phyloP scores from a whole-genome alignment of 2,888 invertebrate species.

The Hirtodrosophila duncani region DNA sequence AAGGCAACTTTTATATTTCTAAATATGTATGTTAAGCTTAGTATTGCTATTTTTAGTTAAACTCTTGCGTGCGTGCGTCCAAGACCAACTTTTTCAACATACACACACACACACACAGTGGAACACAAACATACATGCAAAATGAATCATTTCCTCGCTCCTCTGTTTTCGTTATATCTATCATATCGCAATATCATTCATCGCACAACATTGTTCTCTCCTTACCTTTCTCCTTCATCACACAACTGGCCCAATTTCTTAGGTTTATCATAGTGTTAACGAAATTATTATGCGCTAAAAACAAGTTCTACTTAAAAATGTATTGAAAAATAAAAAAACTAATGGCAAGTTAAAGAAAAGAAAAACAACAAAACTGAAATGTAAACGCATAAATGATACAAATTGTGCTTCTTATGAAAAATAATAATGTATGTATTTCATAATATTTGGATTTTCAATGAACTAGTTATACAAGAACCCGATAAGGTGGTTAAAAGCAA shows the following conservation, averaged over 20 bases:
- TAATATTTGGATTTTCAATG: slow-evolving; percentile 62
- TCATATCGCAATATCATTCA: neutral
- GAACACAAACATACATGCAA: slow-evolving; percentile 19
- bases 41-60: slow-evolving; percentile 65
- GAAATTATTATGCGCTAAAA: slow-evolving; percentile 38
- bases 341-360: slow-evolving; percentile 43
- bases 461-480: slow-evolving; percentile 49
- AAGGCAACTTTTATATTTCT: slow-evolving; percentile 57
- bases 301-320: slow-evolving; percentile 24
- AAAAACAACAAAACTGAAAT: slow-evolving; percentile 39
- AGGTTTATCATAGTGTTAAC: slow-evolving; percentile 57
- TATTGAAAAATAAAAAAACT: too few relatives aligned
- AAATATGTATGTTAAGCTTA: slow-evolving; percentile 66
- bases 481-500: slow-evolving; percentile 19
- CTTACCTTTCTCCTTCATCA: slow-evolving; percentile 12
- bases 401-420: slow-evolving; percentile 68
- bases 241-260: slow-evolving; percentile 48
- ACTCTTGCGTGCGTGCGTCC: slow-evolving; percentile 63
- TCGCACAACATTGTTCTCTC: slow-evolving; percentile 6
- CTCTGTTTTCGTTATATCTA: slow-evolving; percentile 10
- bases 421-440: slow-evolving; percentile 37
- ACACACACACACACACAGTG: too few relatives aligned
- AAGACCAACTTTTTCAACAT: slow-evolving; percentile 50
- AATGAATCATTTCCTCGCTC: neutral
- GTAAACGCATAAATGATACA: slow-evolving; percentile 56